phyloP scores from a whole-genome alignment of 1,140 invertebrate genomes.

The Polypedilum vanderplanki region DNA sequence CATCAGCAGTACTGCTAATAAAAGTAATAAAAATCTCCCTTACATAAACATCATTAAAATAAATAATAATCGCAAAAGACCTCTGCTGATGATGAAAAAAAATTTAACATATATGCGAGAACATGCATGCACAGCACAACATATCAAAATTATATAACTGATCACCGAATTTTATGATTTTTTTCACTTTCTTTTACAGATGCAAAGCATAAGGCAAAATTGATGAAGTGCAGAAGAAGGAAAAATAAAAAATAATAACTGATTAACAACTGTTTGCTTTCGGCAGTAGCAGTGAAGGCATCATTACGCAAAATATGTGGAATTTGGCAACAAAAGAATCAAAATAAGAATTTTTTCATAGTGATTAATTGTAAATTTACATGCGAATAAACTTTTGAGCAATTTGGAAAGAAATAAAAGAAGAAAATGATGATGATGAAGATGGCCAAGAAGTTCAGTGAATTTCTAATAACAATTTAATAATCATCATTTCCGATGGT shows the following conservation, averaged over 20 bases:
- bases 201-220: neutral
- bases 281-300: neutral
- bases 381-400: constrained; percentile 3
- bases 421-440: constrained; percentile 9
- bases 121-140: neutral
- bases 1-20: too few species aligned
- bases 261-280: neutral
- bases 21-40: too few species aligned
- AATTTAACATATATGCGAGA: neutral
- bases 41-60: too few species aligned
- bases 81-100: too few species aligned
- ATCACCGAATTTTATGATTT: neutral
- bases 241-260: neutral
- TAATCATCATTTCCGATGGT: too few species aligned
- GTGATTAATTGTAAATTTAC: neutral
- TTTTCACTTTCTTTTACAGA: neutral
- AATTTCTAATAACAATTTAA: neutral
- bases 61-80: too few species aligned
- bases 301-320: neutral
- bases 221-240: neutral
- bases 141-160: neutral
- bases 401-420: neutral
- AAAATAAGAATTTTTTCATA: neutral
- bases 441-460: constrained; percentile 2
- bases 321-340: neutral